Conservation (phyloP, 2,888 invertebrate genomes). For the Yponomeuta evonymella region DNA sequence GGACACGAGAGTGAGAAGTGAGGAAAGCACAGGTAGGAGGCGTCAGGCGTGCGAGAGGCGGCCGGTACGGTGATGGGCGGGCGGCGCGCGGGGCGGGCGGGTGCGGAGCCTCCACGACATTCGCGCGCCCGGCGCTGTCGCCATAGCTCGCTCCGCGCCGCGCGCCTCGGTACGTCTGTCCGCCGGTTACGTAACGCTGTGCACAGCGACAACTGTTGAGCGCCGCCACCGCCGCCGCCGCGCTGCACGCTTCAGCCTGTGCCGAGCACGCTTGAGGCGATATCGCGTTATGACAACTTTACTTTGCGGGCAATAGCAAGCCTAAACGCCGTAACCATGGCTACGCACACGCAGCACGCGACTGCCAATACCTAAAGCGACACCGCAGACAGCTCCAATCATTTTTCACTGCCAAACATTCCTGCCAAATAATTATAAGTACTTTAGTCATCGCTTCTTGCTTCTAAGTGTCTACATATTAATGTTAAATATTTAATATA, state of each 20-base stretch:
- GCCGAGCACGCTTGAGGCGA: constrained; percentile 57
- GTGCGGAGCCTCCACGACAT: constrained; percentile 46
- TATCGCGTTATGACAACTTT: constrained; percentile 42
- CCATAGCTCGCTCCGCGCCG: constrained; percentile 14
- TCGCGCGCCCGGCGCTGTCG: constrained; percentile 50
- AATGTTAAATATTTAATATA: background rate
- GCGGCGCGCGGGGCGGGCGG: constrained; percentile 31
- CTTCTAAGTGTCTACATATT: constrained; percentile 31
- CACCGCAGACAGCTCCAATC: constrained; percentile 17
- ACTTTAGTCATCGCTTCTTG: constrained; percentile 38
- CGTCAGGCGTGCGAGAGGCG: constrained; percentile 23
- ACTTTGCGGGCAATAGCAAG: constrained; percentile 31
- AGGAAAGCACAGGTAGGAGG: constrained; percentile 1
- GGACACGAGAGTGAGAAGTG: background rate
- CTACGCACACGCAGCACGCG: constrained; percentile 37
- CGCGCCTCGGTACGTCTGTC: constrained; percentile 9
- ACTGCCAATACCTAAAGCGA: constrained; percentile 43
- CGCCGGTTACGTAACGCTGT: constrained; percentile 5
- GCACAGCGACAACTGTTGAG: constrained; percentile 7
- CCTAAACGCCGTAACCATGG: constrained; percentile 40
- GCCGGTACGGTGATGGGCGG: constrained; percentile 26
- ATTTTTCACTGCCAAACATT: constrained; percentile 42
- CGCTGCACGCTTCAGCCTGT: constrained; percentile 58
- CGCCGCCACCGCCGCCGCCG: constrained; percentile 23
- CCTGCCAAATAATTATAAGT: constrained; percentile 31